A percentile compares a stretch with the other conserved stretches of the same genome.
These are phyloP conservation scores for Penaeus japonicus DNA, from an alignment of 1,140 invertebrate genomes.

Conservation along the genomic window DNA sequence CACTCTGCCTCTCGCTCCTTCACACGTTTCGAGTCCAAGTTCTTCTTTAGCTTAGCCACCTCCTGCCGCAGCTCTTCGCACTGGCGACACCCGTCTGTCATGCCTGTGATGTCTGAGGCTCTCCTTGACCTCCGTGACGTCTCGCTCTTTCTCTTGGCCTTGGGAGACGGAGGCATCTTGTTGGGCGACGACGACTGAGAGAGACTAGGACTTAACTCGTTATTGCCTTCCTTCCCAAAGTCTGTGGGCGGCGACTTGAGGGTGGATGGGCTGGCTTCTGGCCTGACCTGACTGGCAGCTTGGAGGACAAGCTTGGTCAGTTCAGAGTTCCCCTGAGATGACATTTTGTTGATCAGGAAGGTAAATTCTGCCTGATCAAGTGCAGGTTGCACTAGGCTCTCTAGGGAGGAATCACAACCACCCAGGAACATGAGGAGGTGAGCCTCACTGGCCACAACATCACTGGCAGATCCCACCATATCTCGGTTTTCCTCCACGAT, in stretches of 20 bases:
- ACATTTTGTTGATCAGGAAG: constrained; percentile 52
- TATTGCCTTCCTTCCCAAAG: constrained; percentile 22
- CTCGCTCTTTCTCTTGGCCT: constrained; percentile 40
- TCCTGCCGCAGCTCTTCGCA: constrained; percentile 71
- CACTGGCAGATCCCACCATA: constrained; percentile 52
- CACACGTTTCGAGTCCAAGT: constrained; percentile 16
- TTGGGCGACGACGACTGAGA: constrained; percentile 25
- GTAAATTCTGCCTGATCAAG: constrained; percentile 58
- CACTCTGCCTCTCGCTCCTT: constrained; percentile 50
- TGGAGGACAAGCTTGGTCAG: constrained; percentile 20
- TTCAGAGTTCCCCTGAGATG: constrained; percentile 25
- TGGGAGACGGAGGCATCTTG: constrained; percentile 53
- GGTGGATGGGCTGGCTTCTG: neutral
- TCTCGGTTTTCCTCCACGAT: constrained; percentile 57
- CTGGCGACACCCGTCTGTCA: constrained; percentile 67
- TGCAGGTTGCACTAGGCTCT: constrained; percentile 56
- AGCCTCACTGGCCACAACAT: constrained; percentile 57
- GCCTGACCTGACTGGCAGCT: constrained; percentile 7
- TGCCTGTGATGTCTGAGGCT: constrained; percentile 58
- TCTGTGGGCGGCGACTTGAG: neutral
- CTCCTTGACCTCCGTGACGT: constrained; percentile 34
- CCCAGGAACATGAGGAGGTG: constrained; percentile 59
- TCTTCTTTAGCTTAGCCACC: constrained; percentile 64
- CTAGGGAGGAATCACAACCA: constrained; percentile 55
- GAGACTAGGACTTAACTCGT: constrained; percentile 19